Evolutionary conservation across 2,797 vertebrate genomes (phyloP).

Genomic region (Staurois parvus): DNA sequence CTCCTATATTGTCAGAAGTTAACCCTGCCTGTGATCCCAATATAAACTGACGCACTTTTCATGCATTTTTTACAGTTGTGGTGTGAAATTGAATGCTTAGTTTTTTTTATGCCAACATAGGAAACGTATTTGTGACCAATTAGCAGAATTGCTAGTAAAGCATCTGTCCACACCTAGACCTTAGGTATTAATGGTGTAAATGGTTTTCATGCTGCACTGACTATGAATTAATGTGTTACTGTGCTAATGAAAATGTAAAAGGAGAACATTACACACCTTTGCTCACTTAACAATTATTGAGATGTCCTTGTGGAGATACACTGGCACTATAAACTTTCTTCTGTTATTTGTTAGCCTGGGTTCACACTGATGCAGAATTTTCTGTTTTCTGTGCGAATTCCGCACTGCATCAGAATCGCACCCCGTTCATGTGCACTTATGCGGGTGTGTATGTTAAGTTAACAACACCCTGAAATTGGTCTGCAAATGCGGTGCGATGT

Average conservation of each 20-base stretch:
- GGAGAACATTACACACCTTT: constrained; percentile 6
- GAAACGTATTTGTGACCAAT: constrained; percentile 18
- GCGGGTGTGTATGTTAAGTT: no score
- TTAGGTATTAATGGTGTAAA: constrained; percentile 28
- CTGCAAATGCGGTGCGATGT: no score
- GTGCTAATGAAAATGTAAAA: constrained; percentile 15
- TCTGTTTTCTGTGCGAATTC: no score
- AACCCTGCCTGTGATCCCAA: background rate
- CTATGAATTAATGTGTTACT: constrained; percentile 29
- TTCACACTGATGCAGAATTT: no score
- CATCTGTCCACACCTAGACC: background rate
- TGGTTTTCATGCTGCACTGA: constrained; percentile 9
- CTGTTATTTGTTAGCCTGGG: no score
- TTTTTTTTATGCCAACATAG: background rate
- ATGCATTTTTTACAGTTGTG: background rate
- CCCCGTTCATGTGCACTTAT: no score
- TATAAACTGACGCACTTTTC: background rate
- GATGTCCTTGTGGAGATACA: background rate
- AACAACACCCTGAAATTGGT: no score
- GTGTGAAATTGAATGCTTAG: background rate
- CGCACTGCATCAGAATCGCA: no score
- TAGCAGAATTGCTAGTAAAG: constrained; percentile 18
- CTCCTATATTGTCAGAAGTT: no score
- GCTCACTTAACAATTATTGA: background rate
- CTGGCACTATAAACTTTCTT: background rate